These are phyloP conservation scores for Podiceps cristatus DNA, from an alignment of 2,113 vertebrate species.

Conservation along the genomic window DNA sequence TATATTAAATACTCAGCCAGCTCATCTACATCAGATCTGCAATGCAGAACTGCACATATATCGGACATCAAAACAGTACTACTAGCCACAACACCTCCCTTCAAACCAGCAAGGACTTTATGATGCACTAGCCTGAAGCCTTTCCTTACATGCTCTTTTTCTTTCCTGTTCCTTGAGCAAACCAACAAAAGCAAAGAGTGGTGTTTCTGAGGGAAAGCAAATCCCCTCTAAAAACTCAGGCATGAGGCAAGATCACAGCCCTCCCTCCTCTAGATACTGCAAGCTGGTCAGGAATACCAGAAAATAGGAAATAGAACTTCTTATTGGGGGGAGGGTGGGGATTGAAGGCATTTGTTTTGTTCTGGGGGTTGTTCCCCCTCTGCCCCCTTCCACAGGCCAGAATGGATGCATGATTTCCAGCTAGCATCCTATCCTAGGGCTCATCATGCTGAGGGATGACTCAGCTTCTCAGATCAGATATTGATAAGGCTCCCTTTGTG, in stretches of 20 bases:
- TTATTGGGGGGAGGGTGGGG: fast-evolving
- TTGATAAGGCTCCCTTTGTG: not conserved
- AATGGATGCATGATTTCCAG: not conserved
- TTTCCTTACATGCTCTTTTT: not conserved
- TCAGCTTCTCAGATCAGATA: not conserved
- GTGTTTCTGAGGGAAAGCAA: not conserved
- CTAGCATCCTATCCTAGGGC: not conserved
- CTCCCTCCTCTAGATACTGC: not conserved
- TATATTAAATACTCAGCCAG: not conserved
- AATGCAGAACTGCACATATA: not conserved
- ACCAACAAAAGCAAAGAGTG: not conserved
- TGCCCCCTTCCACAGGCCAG: not conserved
- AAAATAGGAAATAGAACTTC: not conserved
- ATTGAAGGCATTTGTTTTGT: not conserved
- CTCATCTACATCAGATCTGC: not conserved
- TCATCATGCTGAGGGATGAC: not conserved
- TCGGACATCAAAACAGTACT: not conserved
- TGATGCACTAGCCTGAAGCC: not conserved
- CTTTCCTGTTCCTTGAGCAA: not conserved
- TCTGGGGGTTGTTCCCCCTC: fast-evolving
- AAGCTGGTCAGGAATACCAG: not conserved
- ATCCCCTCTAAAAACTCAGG: not conserved
- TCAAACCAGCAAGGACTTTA: not conserved
- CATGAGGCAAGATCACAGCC: not conserved
- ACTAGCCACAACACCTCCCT: not conserved